phyloP scores from a whole-genome alignment of 2,113 vertebrate species.

The Thamnophis sirtalis region DNA sequence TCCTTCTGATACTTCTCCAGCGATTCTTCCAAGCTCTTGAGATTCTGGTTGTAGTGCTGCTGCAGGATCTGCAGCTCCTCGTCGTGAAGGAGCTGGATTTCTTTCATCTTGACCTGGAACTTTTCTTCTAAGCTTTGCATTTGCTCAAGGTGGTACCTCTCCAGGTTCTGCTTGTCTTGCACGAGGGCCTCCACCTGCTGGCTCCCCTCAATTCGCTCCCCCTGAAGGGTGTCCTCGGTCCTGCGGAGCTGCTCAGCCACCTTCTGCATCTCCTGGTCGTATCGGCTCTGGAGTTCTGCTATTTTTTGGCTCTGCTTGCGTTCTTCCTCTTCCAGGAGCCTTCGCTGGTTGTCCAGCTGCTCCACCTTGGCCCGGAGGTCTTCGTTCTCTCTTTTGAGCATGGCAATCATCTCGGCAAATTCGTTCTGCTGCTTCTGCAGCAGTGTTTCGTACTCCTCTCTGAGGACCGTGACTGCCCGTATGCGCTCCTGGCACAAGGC shows the following conservation, averaged over 20 bases:
- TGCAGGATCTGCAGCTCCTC: constrained; percentile 81
- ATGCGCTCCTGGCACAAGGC: constrained; percentile 76
- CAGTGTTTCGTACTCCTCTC: constrained; percentile 78
- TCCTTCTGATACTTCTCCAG: constrained; percentile 60
- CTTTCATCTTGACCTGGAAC: constrained; percentile 79
- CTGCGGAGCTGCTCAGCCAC: constrained; percentile 70
- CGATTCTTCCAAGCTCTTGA: constrained; percentile 70
- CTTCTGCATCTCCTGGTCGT: constrained; percentile 72
- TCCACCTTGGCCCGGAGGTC: constrained; percentile 74
- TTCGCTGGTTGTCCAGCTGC: constrained; percentile 72
- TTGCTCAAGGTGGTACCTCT: constrained; percentile 75
- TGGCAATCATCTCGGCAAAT: constrained; percentile 71
- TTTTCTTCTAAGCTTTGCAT: constrained; percentile 80
- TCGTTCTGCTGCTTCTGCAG: constrained; percentile 77
- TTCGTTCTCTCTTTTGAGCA: constrained; percentile 79
- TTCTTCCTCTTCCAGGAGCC: constrained; percentile 71
- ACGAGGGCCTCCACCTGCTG: constrained; percentile 74
- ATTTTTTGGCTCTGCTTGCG: constrained; percentile 69
- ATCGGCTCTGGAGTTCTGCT: constrained; percentile 71
- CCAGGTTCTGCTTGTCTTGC: constrained; percentile 76
- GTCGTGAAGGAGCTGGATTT: constrained; percentile 78
- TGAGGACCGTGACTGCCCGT: constrained; percentile 69
- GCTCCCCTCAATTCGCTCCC: constrained; percentile 69
- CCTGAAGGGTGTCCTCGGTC: constrained; percentile 74
- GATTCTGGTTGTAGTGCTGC: constrained; percentile 75